Evolutionary conservation across 2,797 vertebrate species (phyloP).

Genomic region (Malurus leucopterus): DNA sequence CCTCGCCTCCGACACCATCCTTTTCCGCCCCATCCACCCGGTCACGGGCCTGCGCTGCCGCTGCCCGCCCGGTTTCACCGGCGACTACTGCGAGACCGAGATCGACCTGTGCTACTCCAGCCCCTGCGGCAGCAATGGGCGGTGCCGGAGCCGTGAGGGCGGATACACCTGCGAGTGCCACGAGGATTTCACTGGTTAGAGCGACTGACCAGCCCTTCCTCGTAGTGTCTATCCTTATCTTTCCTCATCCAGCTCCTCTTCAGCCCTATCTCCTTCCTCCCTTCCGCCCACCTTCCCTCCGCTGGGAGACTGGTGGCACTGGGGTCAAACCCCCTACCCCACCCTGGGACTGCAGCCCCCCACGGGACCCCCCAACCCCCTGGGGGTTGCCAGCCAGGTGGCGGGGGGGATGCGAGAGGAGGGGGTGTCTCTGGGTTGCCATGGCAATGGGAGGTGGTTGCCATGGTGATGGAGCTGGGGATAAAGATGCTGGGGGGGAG

Average conservation of each 20-base stretch:
- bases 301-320: neutral
- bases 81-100: slow-evolving; percentile 95
- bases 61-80: slow-evolving; percentile 89
- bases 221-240: neutral
- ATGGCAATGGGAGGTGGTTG: slow-evolving; percentile 54
- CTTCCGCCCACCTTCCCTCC: neutral
- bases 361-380: neutral
- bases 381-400: neutral
- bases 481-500: slow-evolving; percentile 7
- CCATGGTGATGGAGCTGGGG: slow-evolving; percentile 42
- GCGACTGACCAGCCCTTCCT: neutral
- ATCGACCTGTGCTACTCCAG: slow-evolving; percentile 94
- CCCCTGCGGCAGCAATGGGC: slow-evolving; percentile 85
- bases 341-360: neutral
- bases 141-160: slow-evolving; percentile 87
- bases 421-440: slow-evolving; percentile 46
- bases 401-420: neutral
- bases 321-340: neutral
- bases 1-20: slow-evolving; percentile 87
- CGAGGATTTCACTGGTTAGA: slow-evolving; percentile 89
- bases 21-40: slow-evolving; percentile 94
- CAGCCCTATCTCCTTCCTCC: neutral
- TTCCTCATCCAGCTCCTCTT: neutral
- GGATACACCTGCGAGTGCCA: slow-evolving; percentile 92
- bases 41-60: slow-evolving; percentile 91